Base-by-base conservation (phyloP, 2,797 vertebrate genomes). In the Acanthornis magna region DNA sequence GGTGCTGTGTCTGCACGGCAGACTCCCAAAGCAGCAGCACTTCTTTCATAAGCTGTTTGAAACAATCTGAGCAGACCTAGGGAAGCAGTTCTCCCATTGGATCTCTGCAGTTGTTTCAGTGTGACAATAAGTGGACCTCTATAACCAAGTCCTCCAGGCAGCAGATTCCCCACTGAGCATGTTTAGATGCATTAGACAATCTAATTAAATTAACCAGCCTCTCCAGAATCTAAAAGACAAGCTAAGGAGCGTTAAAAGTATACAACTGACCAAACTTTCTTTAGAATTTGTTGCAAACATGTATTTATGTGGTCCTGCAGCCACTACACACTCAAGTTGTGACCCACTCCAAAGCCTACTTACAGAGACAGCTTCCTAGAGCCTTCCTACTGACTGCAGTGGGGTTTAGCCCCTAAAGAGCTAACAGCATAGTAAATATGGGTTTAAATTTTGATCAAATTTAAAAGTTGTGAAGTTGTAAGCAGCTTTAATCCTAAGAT, bases 121-220 rank as follows among this genome's bases (percentile, higher is more conserved):
- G 50, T 91, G 74, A 68, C 75, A 77, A 3, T 48, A 77, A 74
- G 63, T 71, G 51, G 45, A 74, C 65, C 91, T 78, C 62, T 58
- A 66, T 40, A 61, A 87, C 27, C 50, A 84, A 40, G 47, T 77
- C 58, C 76, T 91, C 30, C 65, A 91, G 65, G 62, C 45, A 77
- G 60, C 54, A 77, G 66, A 91, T 91, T 91, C 43, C 85, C 68
- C 51, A 43, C 78, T 68, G 81, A 85, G 42, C 13, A 30, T 30
- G n/a, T 71, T 93, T 45, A 89, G 86, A 85, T 72, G 50, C 54
- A 65, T 72, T 68, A 93, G 58, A 85, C 42, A 40, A 61, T 83
- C 84, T 94, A 72, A 93, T 92, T 89, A 91, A 91, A 95, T 96
- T 89, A 93, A 84, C 32, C 60, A 86, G 58, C 62, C 65, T 66